Percentiles rank a stretch among this genome's conserved stretches.
These are phyloP conservation scores for Burhinus bistriatus DNA, from an alignment of 2,113 vertebrate genomes.

Conservation along the genomic window DNA sequence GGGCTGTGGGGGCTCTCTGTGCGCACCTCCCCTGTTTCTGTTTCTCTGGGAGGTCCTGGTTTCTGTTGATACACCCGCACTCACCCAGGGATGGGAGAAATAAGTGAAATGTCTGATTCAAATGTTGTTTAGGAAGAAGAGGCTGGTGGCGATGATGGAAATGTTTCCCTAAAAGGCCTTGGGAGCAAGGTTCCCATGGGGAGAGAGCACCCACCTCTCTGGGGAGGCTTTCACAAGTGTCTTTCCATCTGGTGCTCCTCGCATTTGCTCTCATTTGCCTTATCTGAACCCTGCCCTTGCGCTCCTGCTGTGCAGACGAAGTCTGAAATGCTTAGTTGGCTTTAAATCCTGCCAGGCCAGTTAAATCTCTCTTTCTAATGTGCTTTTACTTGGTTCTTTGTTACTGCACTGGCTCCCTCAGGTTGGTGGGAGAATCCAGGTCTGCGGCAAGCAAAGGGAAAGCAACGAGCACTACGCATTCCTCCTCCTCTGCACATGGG, in stretches of 20 bases:
- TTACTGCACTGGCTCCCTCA: neutral
- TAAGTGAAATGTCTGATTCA: neutral
- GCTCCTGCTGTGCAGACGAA: neutral
- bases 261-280: neutral
- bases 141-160: neutral
- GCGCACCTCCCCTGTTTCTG: neutral
- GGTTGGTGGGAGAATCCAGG: neutral
- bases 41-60: neutral
- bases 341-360: constrained; percentile 16
- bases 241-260: neutral
- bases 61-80: accelerated
- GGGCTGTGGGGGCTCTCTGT: no score
- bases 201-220: neutral
- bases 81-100: neutral
- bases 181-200: neutral
- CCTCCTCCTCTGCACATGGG: neutral
- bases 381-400: neutral
- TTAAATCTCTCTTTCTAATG: neutral
- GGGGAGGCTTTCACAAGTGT: neutral
- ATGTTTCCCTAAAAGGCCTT: neutral
- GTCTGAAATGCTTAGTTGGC: constrained; percentile 13
- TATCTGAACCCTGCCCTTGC: neutral
- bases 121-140: neutral
- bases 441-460: neutral
- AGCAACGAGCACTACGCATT: accelerated